These are phyloP conservation scores for Ariolimax columbianus DNA, from an alignment of 2,888 invertebrate species.

Conservation along the genomic window DNA sequence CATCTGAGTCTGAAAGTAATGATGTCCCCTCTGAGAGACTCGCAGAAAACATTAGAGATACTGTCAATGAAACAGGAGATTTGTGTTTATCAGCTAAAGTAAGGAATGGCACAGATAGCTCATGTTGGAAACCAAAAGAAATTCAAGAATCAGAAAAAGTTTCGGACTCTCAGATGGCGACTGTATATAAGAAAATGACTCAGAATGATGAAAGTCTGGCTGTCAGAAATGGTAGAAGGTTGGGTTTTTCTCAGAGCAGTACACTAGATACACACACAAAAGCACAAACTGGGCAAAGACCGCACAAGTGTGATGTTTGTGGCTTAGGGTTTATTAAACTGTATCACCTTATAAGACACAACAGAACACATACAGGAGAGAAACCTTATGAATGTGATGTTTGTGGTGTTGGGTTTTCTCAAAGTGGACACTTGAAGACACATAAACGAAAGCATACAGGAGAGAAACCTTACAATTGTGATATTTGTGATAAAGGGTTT, in stretches of 20 bases:
- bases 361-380: constrained; percentile 1
- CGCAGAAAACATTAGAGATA: no score
- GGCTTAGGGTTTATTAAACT: not conserved
- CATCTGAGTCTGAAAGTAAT: no score
- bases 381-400: constrained; percentile 22
- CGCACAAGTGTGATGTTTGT: constrained; percentile 20
- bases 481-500: constrained; percentile 12
- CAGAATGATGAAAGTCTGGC: no score
- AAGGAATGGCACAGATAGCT: no score
- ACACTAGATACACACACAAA: not conserved
- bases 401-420: constrained; percentile 6
- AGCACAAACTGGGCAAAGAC: not conserved
- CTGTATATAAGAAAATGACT: no score
- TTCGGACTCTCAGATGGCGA: no score
- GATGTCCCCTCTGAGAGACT: no score
- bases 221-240: no score
- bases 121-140: no score
- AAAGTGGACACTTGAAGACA: not conserved
- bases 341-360: not conserved
- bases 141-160: no score
- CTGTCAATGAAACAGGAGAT: no score
- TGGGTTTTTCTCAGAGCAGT: not conserved
- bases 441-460: constrained; percentile 16
- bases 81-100: no score
- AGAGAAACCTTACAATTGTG: constrained; percentile 24